Conservation (phyloP, 2,888 invertebrate species). For the Odontothrips loti region DNA sequence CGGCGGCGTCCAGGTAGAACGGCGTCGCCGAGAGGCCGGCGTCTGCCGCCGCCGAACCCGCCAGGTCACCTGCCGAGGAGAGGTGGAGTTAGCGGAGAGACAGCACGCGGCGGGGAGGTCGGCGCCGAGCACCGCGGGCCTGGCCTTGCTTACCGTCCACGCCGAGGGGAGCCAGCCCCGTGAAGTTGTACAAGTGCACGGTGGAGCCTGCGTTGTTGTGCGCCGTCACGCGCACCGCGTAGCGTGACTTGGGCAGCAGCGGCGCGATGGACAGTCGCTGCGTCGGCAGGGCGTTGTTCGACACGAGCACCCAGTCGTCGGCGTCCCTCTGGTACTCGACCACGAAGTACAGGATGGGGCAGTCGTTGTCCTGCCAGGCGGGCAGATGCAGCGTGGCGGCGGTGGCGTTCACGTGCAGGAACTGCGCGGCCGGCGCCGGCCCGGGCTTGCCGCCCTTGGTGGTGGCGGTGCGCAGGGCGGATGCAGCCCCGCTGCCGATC, state of each 20-base stretch:
- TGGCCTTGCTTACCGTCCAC: background rate
- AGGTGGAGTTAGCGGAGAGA: slow-evolving; percentile 51
- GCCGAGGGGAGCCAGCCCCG: slow-evolving; percentile 50
- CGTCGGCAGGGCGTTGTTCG: slow-evolving; percentile 66
- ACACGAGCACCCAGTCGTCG: slow-evolving; percentile 64
- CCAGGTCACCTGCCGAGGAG: slow-evolving; percentile 52
- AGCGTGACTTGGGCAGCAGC: slow-evolving; percentile 62
- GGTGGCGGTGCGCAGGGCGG: slow-evolving; percentile 46
- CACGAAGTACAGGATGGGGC: slow-evolving; percentile 47
- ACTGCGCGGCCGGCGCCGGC: slow-evolving; percentile 43
- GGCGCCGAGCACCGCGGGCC: background rate
- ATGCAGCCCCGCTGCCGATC: slow-evolving; percentile 48
- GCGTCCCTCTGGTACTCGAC: slow-evolving; percentile 46
- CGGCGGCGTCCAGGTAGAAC: slow-evolving; percentile 62
- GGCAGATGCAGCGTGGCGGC: slow-evolving; percentile 46
- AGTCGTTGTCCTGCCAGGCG: slow-evolving; percentile 49
- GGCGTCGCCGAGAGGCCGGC: slow-evolving; percentile 54
- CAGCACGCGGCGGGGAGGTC: background rate
- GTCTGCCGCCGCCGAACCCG: background rate
- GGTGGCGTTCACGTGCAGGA: slow-evolving; percentile 47
- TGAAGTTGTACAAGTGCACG: slow-evolving; percentile 62
- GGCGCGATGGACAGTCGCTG: slow-evolving; percentile 62
- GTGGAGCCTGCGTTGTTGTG: slow-evolving; percentile 67
- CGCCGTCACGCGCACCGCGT: slow-evolving; percentile 66
- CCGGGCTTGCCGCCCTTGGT: slow-evolving; percentile 48